phyloP scores from a whole-genome alignment of 1,140 invertebrate genomes.

The Chionoecetes opilio region DNA sequence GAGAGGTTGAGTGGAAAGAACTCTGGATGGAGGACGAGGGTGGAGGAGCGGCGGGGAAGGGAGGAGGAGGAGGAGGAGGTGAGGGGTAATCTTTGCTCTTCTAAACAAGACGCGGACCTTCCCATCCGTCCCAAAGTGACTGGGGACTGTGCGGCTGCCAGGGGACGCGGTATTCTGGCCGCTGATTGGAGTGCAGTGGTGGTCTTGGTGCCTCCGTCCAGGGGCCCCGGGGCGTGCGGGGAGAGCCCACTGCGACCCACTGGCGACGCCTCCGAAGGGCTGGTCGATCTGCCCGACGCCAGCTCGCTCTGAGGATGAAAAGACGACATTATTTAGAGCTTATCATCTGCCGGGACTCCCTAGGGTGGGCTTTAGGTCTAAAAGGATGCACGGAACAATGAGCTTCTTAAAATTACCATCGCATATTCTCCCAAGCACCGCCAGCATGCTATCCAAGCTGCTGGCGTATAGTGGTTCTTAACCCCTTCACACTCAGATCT shows the following conservation, averaged over 20 bases:
- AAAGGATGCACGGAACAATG: neutral
- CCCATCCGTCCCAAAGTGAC: slow-evolving; percentile 32
- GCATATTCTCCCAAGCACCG: neutral
- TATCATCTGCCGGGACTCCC: neutral
- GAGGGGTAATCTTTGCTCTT: neutral
- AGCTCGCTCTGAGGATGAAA: neutral
- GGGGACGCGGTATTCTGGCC: slow-evolving; percentile 8
- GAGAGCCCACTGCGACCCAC: neutral
- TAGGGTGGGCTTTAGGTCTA: neutral
- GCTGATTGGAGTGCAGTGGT: neutral
- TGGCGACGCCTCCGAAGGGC: neutral
- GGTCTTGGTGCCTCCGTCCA: neutral
- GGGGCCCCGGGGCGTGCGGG: too few species aligned
- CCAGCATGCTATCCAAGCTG: neutral
- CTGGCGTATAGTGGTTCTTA: too few species aligned
- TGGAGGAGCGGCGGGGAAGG: slow-evolving; percentile 50
- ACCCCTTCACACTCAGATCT: too few species aligned
- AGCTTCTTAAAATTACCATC: neutral
- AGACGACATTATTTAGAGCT: neutral
- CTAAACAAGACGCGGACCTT: slow-evolving; percentile 40
- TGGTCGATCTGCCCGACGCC: neutral
- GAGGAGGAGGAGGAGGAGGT: slow-evolving; percentile 32
- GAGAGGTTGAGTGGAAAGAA: slow-evolving; percentile 45
- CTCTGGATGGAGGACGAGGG: slow-evolving; percentile 49
- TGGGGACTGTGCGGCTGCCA: neutral